phyloP scores from a whole-genome alignment of 2,113 vertebrate species.

The Corythornis vintsioides region DNA sequence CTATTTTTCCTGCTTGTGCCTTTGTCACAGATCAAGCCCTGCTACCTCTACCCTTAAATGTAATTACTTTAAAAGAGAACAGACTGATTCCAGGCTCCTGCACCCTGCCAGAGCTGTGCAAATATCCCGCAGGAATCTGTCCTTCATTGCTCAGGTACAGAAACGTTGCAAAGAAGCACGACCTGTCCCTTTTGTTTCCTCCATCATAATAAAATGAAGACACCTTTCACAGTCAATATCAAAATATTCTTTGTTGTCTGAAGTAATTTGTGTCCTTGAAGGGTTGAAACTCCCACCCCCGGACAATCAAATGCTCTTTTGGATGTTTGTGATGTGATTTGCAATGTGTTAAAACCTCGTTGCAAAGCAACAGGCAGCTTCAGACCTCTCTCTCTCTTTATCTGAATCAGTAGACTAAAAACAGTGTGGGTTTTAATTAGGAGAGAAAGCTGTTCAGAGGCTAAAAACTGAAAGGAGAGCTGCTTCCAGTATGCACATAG shows the following conservation, averaged over 20 bases:
- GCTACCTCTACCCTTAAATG: not conserved
- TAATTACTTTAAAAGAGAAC: not conserved
- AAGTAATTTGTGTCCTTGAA: not conserved
- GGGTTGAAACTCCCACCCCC: not conserved
- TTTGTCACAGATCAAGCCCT: not conserved
- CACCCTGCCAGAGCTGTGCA: not conserved
- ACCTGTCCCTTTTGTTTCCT: not conserved
- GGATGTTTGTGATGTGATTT: not conserved
- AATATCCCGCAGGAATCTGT: not conserved
- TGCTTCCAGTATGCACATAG: not conserved
- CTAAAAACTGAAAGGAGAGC: not conserved
- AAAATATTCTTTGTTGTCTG: not conserved
- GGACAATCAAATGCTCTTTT: not conserved
- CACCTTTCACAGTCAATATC: not conserved
- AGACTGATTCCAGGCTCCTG: not conserved
- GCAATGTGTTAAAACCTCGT: not conserved
- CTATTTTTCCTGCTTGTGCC: not conserved
- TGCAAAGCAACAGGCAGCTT: not conserved
- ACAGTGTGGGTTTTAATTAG: not conserved
- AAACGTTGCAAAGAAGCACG: not conserved
- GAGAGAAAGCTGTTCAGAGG: not conserved
- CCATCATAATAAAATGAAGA: not conserved
- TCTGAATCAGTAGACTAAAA: not conserved
- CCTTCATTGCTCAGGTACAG: not conserved
- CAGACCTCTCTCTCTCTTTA: not conserved